Evolutionary conservation across 1,140 invertebrate species (phyloP), one percentile per base, ranked within the genome.

Genomic region (Charaxes varanes): DNA sequence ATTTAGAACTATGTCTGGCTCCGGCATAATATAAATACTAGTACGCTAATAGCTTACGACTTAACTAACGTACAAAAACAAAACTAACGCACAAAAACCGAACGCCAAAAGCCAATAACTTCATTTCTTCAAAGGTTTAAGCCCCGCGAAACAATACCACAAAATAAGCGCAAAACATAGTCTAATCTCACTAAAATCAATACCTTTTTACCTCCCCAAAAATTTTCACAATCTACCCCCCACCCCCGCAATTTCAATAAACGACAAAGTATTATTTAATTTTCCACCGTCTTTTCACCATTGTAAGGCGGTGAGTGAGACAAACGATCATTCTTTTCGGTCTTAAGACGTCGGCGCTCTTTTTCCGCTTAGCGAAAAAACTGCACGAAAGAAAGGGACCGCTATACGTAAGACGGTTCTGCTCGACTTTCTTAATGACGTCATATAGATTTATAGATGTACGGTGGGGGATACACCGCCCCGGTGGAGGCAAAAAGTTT

Each of bases 241-340:
- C 30, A 53, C 51, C 56, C 51, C 44, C 58, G 57, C 63, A 54
- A 56, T 70, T 81, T 74, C 70, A 77, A 78, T 78, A 65, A 77
- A 77, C 77, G 71, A 81, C 77, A 81, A 81, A 81, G 77, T 81
- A 78, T 81, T 81, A 81, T 81, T 81, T 81, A 78, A 81, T 81
- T 81, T 31, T 77, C 63, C 50, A 55, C 46, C 71, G 73, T 78
- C 77, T 81, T 81, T 81, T 81, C 71, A 66, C 76, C 61, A 81
- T 78, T 81, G 72, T 81, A 74, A 72, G 73, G 62, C 51, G 60
- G 54, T 40, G 63, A 65, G 71, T 36, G 66, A 65, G 65, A 62
- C 50, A 44, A 53, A 47, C 41, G 51, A 46, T 41, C 53, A 43
- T 50, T 54, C 57, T 53, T 56, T 62, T 62, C 63, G 57, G 57